Evolutionary conservation across 2,113 vertebrate species (phyloP).

Genomic region (Butorides virescens): DNA sequence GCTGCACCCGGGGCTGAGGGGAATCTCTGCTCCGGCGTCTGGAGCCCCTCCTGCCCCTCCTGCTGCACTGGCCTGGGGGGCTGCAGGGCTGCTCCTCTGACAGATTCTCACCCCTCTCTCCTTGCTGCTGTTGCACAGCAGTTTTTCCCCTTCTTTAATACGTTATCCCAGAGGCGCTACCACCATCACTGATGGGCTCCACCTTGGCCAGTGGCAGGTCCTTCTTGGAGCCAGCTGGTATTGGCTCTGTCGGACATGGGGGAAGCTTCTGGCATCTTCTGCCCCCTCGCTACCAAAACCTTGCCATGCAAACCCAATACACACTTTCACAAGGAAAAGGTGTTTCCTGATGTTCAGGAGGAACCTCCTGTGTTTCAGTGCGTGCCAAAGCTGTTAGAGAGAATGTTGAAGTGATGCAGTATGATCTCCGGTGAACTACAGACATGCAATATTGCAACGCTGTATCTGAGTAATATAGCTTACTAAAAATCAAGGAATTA

Average conservation of each 20-base stretch:
- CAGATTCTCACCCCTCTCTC: no score
- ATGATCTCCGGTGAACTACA: background rate
- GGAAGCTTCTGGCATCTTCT: background rate
- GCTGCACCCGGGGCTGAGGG: background rate
- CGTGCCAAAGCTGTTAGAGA: background rate
- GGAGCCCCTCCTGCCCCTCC: background rate
- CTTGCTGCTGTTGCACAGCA: background rate
- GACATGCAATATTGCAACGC: background rate
- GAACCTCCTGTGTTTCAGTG: background rate
- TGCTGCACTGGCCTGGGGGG: background rate
- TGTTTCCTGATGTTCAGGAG: background rate
- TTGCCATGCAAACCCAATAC: background rate
- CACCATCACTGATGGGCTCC: fast-evolving
- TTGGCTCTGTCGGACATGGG: fast-evolving
- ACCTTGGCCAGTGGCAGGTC: background rate
- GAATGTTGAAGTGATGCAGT: background rate
- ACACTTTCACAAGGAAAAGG: background rate
- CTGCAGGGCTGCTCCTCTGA: background rate
- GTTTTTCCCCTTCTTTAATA: no score
- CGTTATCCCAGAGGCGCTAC: background rate
- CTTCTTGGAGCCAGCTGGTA: fast-evolving
- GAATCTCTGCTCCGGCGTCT: background rate
- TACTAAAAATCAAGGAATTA: background rate
- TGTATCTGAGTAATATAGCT: background rate
- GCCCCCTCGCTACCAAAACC: background rate